These are phyloP conservation scores for Streblospio benedicti DNA, from an alignment of 1,140 invertebrate genomes.

Conservation along the genomic window DNA sequence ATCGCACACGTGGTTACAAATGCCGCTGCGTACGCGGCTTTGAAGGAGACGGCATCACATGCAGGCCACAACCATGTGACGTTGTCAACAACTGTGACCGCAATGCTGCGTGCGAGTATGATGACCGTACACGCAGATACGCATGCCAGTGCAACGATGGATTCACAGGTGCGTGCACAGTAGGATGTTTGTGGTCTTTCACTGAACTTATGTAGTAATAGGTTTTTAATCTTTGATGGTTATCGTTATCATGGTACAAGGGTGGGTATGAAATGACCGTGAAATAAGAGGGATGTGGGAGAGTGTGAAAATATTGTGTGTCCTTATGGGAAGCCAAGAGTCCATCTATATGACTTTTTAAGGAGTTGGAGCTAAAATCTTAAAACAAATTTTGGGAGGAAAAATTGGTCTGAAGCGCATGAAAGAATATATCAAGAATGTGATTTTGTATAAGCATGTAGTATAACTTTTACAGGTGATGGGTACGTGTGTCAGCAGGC, in stretches of 20 bases:
- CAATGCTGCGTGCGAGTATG: conserved; percentile 68
- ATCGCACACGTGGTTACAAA: conserved; percentile 22
- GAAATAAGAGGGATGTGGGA: too few relatives aligned
- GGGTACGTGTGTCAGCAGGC: conserved; percentile 58
- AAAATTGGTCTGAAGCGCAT: neutral
- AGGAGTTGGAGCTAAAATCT: neutral
- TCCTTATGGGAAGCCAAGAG: too few relatives aligned
- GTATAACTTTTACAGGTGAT: conserved; percentile 54
- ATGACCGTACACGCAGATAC: conserved; percentile 55
- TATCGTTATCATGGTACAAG: too few relatives aligned
- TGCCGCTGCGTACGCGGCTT: conserved; percentile 40
- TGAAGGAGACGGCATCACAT: conserved; percentile 25
- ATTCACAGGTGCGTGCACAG: too few relatives aligned
- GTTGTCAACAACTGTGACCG: conserved; percentile 69
- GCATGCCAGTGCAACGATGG: conserved; percentile 70
- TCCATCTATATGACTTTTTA: neutral
- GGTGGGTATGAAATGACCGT: too few relatives aligned
- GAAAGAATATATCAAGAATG: neutral
- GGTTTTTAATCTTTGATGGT: too few relatives aligned
- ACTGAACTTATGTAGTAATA: too few relatives aligned
- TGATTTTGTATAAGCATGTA: neutral
- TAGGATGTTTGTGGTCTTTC: too few relatives aligned
- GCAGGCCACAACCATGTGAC: conserved; percentile 54
- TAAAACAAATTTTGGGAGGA: neutral
- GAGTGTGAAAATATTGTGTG: too few relatives aligned